phyloP scores from a whole-genome alignment of 2,113 vertebrate species.

The Cebidichthys violaceus region DNA sequence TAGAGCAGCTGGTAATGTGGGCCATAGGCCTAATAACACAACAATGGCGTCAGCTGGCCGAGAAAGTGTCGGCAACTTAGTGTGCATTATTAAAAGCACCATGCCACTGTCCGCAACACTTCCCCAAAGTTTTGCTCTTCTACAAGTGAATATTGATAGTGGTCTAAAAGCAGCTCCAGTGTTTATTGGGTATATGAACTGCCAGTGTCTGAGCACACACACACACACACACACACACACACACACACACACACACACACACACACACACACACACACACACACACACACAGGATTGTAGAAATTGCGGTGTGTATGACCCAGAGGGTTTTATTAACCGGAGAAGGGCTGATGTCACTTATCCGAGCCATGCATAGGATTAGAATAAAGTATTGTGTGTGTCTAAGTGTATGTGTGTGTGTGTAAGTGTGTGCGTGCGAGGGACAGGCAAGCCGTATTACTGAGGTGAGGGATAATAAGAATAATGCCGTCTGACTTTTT shows the following conservation, averaged over 20 bases:
- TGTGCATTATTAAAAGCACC: constrained; percentile 35
- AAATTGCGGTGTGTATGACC: neutral
- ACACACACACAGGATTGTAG: neutral
- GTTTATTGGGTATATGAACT: neutral
- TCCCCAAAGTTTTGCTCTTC: neutral
- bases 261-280: constrained; percentile 7
- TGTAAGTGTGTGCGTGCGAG: neutral
- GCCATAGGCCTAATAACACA: constrained; percentile 56
- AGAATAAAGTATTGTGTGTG: constrained; percentile 4
- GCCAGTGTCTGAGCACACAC: neutral
- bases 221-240: neutral
- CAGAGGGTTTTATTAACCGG: constrained; percentile 30
- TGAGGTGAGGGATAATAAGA: constrained; percentile 28
- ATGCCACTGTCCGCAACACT: neutral
- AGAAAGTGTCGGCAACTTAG: constrained; percentile 48
- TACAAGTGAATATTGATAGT: constrained; percentile 2
- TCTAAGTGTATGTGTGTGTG: neutral
- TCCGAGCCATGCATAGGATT: constrained; percentile 34
- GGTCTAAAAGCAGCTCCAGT: constrained; percentile 6
- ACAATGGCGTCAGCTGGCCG: constrained; percentile 53
- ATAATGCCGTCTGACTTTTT: constrained; percentile 35
- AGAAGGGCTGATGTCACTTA: constrained; percentile 20
- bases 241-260: neutral
- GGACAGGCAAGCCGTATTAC: constrained; percentile 5
- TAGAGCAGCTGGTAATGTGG: constrained; percentile 75